These are phyloP conservation scores for Mormyrus lacerda DNA, from an alignment of 2,113 vertebrate genomes.

Conservation along the genomic window DNA sequence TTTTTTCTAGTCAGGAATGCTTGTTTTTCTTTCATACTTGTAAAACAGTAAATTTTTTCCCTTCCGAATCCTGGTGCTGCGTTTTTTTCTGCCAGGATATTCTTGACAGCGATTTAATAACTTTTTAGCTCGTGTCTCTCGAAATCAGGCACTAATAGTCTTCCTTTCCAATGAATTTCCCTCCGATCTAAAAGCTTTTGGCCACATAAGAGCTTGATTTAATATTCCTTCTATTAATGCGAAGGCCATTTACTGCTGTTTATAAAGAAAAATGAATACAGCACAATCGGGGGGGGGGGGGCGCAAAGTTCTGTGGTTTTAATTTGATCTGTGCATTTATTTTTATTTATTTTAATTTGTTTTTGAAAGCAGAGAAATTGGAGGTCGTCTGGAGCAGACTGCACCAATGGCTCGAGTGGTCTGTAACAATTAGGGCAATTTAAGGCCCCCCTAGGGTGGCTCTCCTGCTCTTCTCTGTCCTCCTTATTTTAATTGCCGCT, in stretches of 20 bases:
- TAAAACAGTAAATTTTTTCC: neutral
- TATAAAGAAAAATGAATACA: conserved; percentile 38
- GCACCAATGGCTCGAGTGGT: conserved; percentile 28
- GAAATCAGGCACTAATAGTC: conserved; percentile 35
- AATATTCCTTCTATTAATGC: conserved; percentile 49
- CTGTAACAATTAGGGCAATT: conserved; percentile 32
- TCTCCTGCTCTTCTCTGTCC: neutral
- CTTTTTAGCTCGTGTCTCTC: conserved; percentile 23
- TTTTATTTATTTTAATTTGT: conserved; percentile 40
- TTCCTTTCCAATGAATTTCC: conserved; percentile 31
- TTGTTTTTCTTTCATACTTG: neutral
- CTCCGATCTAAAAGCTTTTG: conserved; percentile 34
- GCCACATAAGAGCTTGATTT: conserved; percentile 42
- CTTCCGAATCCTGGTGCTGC: neutral
- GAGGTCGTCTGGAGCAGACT: conserved; percentile 30
- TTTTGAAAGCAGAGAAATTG: conserved; percentile 24
- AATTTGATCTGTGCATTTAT: conserved; percentile 36
- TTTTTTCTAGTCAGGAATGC: neutral
- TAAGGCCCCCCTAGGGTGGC: conserved; percentile 6
- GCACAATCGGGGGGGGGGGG: conserved; percentile 24
- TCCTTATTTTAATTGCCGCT: conserved; percentile 19
- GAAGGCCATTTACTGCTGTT: conserved; percentile 37
- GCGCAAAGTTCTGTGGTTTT: conserved; percentile 28
- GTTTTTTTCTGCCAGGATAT: conserved; percentile 21
- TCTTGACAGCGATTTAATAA: conserved; percentile 26